Evolutionary conservation across 2,797 vertebrate species (phyloP), one percentile per base, ranked within the genome.

Genomic region (Eospalax fontanierii): DNA sequence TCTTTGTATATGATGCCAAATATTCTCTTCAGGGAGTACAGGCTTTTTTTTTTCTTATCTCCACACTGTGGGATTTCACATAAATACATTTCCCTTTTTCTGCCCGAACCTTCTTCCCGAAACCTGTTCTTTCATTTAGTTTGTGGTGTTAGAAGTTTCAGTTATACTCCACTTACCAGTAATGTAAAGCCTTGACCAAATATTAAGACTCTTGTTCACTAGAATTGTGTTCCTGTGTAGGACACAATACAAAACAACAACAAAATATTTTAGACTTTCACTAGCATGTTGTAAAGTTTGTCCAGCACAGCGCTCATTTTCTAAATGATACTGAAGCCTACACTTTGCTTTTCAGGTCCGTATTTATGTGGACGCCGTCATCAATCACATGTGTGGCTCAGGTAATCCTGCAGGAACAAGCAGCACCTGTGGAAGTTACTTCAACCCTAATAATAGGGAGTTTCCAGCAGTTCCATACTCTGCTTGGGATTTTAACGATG

Each of bases 381-480:
- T 99, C 97, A 99, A 99, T 98, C 99, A 99, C 97, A 98, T 97
- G 98, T 98, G 98, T 35, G 99, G 98, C 94, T 98, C 98, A 96
- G 98, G 87, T 8, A 98, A 96, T 6, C 98, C 98, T 28, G 96
- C 98, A 65, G 99, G 99, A 5, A 98, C 50, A 54, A 54, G 14
- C 50, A 54, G 50, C 50, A 54, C 50, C 14, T 54, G 50, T 54
- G 50, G 50, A 98, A 99, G 99, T 91, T 99, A 99, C 97, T 99
- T 99, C 98, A 99, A 98, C 97, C 97, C 99, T 97, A 98, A 96
- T 24, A 95, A 93, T 63, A 97, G 98, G 98, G 98, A 99, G 96
- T 99, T 99, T 98, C 99, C 99, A 97, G 98, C 98, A 98, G 99
- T 99, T 93, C 99, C 99, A 3, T 98, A 98, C 98, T 99, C 99